A percentile compares a stretch with the other conserved stretches of the same genome.
Evolutionary conservation across 1,140 invertebrate species (phyloP).

Genomic region (Lepidurus arcticus): DNA sequence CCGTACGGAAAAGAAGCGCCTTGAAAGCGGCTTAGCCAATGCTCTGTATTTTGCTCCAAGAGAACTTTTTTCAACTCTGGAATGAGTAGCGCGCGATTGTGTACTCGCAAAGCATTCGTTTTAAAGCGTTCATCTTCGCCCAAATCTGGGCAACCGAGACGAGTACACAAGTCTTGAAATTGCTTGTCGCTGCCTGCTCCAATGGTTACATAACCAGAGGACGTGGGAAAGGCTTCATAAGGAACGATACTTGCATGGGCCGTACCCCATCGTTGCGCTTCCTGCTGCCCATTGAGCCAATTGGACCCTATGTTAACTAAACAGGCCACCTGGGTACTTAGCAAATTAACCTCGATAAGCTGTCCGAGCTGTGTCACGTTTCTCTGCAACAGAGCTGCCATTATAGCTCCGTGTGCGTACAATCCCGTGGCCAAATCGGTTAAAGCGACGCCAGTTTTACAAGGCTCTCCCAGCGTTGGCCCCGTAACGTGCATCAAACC

Average conservation of each 20-base stretch:
- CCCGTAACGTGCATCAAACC: slow-evolving; percentile 88
- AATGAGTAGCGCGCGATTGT: slow-evolving; percentile 65
- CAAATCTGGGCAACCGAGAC: slow-evolving; percentile 58
- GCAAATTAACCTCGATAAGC: slow-evolving; percentile 88
- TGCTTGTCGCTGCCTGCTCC: slow-evolving; percentile 75
- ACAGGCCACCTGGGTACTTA: slow-evolving; percentile 82
- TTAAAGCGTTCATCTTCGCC: slow-evolving; percentile 57
- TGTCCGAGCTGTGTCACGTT: slow-evolving; percentile 73
- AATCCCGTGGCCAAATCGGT: slow-evolving; percentile 89
- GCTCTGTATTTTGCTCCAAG: slow-evolving; percentile 57
- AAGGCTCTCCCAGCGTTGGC: slow-evolving; percentile 70
- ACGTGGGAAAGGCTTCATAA: slow-evolving; percentile 79
- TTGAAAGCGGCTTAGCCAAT: slow-evolving; percentile 71
- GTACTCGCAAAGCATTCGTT: slow-evolving; percentile 67
- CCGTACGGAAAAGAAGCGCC: slow-evolving; percentile 76
- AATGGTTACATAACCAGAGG: slow-evolving; percentile 72
- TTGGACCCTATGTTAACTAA: slow-evolving; percentile 86
- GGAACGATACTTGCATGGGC: slow-evolving; percentile 92
- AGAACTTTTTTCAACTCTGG: slow-evolving; percentile 58
- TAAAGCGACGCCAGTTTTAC: slow-evolving; percentile 86
- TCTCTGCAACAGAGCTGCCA: slow-evolving; percentile 79
- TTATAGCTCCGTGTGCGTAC: slow-evolving; percentile 90
- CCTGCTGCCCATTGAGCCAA: slow-evolving; percentile 75
- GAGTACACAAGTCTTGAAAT: slow-evolving; percentile 62
- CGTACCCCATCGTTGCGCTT: slow-evolving; percentile 75